Conservation (phyloP, 2,888 invertebrate genomes). For the Troilus luridus region DNA sequence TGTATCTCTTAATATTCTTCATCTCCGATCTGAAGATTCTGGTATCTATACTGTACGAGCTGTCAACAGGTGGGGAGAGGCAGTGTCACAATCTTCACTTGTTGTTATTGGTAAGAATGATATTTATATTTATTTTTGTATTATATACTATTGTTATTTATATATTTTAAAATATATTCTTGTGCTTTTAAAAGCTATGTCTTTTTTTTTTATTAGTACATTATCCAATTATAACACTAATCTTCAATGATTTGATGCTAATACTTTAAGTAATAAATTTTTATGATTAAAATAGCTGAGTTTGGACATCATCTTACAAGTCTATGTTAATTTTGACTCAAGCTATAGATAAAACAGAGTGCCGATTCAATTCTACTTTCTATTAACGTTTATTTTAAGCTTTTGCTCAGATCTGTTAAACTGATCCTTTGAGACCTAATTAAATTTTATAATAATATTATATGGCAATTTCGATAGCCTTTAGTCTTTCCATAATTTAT, state of each 20-base stretch:
- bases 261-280: too few relatives aligned
- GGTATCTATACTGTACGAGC: conserved; percentile 94
- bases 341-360: too few relatives aligned
- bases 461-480: background rate
- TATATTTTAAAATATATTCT: background rate
- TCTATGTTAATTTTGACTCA: too few relatives aligned
- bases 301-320: too few relatives aligned
- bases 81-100: conserved; percentile 85
- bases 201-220: background rate
- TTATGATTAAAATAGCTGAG: too few relatives aligned
- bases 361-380: background rate
- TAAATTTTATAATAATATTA: background rate
- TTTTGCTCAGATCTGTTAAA: background rate
- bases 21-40: conserved; percentile 98
- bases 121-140: background rate
- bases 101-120: conserved; percentile 75
- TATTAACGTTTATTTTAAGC: background rate
- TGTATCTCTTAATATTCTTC: conserved; percentile 98
- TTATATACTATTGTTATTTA: background rate
- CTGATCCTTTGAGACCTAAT: background rate
- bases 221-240: too few relatives aligned
- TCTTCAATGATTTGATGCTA: too few relatives aligned
- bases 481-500: background rate
- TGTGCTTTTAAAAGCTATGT: background rate
- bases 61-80: conserved; percentile 91